Percentiles rank a stretch among this genome's conserved stretches.
Evolutionary conservation across 2,113 vertebrate species (phyloP).

Genomic region (Python bivittatus): DNA sequence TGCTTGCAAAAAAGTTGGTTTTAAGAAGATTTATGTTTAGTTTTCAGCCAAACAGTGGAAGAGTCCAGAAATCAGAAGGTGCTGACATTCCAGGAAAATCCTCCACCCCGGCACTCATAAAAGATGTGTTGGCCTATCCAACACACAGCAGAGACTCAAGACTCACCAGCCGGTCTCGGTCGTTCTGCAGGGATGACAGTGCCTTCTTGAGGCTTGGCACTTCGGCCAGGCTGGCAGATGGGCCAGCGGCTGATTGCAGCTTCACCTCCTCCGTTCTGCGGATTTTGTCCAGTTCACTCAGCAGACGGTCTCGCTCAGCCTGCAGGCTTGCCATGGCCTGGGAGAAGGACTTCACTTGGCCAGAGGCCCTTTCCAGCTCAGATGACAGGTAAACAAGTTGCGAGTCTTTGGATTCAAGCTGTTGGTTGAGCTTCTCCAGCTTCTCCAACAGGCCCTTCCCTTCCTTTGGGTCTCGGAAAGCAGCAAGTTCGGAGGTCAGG

Average conservation of each 20-base stretch:
- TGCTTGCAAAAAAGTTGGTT: too few species aligned
- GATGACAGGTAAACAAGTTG: conserved; percentile 68
- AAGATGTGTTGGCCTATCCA: too few species aligned
- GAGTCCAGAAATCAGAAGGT: background rate
- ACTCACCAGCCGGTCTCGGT: conserved; percentile 90
- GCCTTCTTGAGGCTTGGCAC: conserved; percentile 90
- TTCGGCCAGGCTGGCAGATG: conserved; percentile 67
- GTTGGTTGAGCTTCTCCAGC: conserved; percentile 64
- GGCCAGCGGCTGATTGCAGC: conserved; percentile 43
- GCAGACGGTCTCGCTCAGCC: conserved; percentile 69
- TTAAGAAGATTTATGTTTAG: too few species aligned
- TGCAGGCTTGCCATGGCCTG: conserved; percentile 76
- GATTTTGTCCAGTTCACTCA: conserved; percentile 62
- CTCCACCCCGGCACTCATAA: background rate
- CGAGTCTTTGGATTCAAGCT: conserved; percentile 69
- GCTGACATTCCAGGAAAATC: background rate
- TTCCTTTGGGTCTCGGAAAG: conserved; percentile 44
- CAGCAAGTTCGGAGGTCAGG: conserved; percentile 50
- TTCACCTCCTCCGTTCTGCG: conserved; percentile 61
- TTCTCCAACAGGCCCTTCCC: conserved; percentile 49
- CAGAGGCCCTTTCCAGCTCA: conserved; percentile 75
- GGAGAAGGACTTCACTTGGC: conserved; percentile 72
- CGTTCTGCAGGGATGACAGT: conserved; percentile 88
- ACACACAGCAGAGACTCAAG: conserved; percentile 12
- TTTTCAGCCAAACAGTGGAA: background rate